Evolutionary conservation across 2,888 invertebrate species (phyloP).

Genomic region (Cacoxenus indagator): DNA sequence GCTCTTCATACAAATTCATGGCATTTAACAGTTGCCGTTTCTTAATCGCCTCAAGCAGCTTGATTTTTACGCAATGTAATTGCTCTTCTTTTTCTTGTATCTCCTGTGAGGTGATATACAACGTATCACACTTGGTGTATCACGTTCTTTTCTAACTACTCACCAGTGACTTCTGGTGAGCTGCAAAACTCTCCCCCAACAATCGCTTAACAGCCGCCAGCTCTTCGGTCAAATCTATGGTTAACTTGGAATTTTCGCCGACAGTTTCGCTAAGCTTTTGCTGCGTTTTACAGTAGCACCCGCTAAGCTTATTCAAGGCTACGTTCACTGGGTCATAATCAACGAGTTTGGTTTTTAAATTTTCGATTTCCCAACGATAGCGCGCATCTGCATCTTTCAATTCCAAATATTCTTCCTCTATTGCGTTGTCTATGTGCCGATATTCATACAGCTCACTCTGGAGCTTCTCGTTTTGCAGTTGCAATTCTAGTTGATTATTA

Average conservation of each 20-base stretch:
- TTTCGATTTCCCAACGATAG: constrained; percentile 31
- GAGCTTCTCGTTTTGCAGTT: constrained; percentile 41
- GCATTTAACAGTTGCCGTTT: constrained; percentile 41
- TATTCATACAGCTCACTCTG: constrained; percentile 44
- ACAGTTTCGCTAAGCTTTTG: constrained; percentile 26
- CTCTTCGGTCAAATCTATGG: constrained; percentile 31
- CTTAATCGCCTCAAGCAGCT: constrained; percentile 48
- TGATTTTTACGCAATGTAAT: constrained; percentile 41
- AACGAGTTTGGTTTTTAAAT: constrained; percentile 30
- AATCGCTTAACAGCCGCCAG: constrained; percentile 26
- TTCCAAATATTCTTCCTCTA: constrained; percentile 16
- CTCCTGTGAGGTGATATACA: constrained; percentile 31
- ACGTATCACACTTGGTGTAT: too few relatives aligned
- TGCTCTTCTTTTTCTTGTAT: constrained; percentile 33
- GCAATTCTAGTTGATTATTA: constrained; percentile 34
- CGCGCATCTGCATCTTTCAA: constrained; percentile 39
- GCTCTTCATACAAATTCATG: constrained; percentile 33
- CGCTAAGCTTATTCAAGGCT: constrained; percentile 33
- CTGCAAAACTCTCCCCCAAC: constrained; percentile 15
- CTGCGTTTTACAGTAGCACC: constrained; percentile 33
- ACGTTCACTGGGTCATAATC: constrained; percentile 24
- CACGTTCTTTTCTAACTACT: constrained; percentile 7
- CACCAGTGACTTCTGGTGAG: constrained; percentile 39
- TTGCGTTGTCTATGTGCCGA: constrained; percentile 33
- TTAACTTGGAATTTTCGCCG: constrained; percentile 34